phyloP scores from a whole-genome alignment of 2,888 invertebrate species.

The Abrostola tripartita region DNA sequence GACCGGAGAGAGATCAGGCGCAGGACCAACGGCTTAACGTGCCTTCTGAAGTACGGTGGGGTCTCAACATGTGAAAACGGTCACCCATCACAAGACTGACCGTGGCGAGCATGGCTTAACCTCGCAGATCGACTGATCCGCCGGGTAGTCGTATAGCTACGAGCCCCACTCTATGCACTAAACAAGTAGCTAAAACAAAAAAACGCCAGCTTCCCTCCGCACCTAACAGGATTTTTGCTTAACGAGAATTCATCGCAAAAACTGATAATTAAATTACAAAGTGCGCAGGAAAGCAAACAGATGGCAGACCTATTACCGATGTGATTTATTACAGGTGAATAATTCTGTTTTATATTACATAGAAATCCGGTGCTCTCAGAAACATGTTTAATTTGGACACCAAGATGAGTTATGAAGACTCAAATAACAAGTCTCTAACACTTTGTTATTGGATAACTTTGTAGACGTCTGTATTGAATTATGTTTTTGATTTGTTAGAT shows the following conservation, averaged over 20 bases:
- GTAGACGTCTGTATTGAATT: conserved; percentile 14
- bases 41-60: too few relatives aligned
- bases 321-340: conserved; percentile 83
- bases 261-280: conserved; percentile 76
- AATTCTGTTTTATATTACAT: conserved; percentile 77
- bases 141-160: too few relatives aligned
- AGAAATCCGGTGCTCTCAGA: conserved; percentile 72
- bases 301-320: conserved; percentile 64
- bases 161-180: too few relatives aligned
- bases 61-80: too few relatives aligned
- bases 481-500: conserved; percentile 14
- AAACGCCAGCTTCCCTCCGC: conserved; percentile 24
- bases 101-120: too few relatives aligned
- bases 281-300: conserved; percentile 69
- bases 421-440: conserved; percentile 25
- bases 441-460: conserved; percentile 48
- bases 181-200: conserved; percentile 7
- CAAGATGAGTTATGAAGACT: conserved; percentile 62
- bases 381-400: conserved; percentile 47
- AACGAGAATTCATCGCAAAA: conserved; percentile 58
- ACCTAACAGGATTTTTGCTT: conserved; percentile 52
- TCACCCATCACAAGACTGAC: too few relatives aligned
- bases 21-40: too few relatives aligned
- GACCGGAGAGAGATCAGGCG: too few relatives aligned
- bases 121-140: too few relatives aligned